phyloP scores from a whole-genome alignment of 2,888 invertebrate genomes.

The Harpalus rubripes region DNA sequence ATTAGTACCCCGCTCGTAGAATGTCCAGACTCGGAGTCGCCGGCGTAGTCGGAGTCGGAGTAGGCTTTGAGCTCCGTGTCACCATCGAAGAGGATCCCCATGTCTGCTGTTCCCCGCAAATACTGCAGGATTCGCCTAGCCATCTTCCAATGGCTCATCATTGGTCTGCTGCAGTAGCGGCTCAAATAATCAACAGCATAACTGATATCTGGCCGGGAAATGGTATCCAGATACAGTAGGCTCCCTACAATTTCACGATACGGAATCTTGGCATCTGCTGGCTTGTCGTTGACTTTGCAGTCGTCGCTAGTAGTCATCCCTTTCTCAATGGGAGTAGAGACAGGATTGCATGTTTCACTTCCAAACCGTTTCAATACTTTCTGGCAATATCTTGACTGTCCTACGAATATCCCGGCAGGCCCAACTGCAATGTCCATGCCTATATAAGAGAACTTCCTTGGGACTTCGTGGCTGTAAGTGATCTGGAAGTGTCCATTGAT shows the following conservation, averaged over 20 bases:
- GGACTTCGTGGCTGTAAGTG: too few relatives aligned
- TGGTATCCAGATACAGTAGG: not conserved
- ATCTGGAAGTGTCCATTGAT: too few relatives aligned
- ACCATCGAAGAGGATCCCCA: not conserved
- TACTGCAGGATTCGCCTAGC: not conserved
- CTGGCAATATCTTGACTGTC: not conserved
- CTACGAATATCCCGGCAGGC: not conserved
- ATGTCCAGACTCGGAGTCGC: too few relatives aligned
- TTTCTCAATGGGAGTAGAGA: not conserved
- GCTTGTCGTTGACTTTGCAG: not conserved
- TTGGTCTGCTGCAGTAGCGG: not conserved
- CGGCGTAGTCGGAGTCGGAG: too few relatives aligned
- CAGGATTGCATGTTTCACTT: not conserved
- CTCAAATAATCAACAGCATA: not conserved
- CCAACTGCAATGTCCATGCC: not conserved
- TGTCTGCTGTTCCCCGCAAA: not conserved
- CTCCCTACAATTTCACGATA: not conserved
- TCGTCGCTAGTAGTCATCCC: not conserved
- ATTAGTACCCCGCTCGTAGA: too few relatives aligned
- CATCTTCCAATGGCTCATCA: not conserved
- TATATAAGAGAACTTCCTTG: not conserved
- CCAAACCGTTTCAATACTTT: not conserved
- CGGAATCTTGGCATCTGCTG: not conserved
- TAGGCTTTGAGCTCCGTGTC: too few relatives aligned
- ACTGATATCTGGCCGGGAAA: not conserved